phyloP scores from a whole-genome alignment of 2,888 invertebrate genomes.

The Chrysolina americana region DNA sequence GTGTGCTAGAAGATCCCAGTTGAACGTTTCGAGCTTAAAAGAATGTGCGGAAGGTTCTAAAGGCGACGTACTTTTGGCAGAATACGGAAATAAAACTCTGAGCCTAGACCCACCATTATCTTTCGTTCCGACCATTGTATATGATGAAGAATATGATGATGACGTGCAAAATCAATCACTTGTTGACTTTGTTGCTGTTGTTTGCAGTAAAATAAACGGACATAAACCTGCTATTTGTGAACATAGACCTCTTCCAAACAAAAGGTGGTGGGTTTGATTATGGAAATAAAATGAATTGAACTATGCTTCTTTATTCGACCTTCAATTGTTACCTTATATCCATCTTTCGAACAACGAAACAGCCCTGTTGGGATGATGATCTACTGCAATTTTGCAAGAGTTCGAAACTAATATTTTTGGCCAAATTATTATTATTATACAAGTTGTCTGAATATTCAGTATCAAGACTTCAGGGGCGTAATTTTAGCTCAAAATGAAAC shows the following conservation, averaged over 20 bases:
- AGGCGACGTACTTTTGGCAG: conserved; percentile 43
- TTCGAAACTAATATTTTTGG: too few species aligned
- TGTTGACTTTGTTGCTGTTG: conserved; percentile 52
- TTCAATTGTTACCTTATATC: too few species aligned
- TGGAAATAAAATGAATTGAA: not conserved
- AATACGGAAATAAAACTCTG: conserved; percentile 52
- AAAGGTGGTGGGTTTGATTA: not conserved
- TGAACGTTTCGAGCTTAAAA: conserved; percentile 33
- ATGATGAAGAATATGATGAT: conserved; percentile 62
- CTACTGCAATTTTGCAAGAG: too few species aligned
- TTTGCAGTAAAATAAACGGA: conserved; percentile 48
- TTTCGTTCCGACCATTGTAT: conserved; percentile 68
- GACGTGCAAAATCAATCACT: conserved; percentile 47
- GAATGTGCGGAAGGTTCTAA: conserved; percentile 34
- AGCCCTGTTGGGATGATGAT: too few species aligned
- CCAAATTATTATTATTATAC: too few species aligned
- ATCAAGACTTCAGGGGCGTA: too few species aligned
- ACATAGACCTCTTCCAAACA: conserved; percentile 33
- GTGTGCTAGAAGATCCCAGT: conserved; percentile 41
- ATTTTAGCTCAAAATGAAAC: too few species aligned
- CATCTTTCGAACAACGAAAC: too few species aligned
- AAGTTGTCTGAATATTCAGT: too few species aligned
- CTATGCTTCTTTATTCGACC: not conserved
- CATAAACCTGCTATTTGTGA: conserved; percentile 47
- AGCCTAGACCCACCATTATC: conserved; percentile 59